A percentile compares a stretch with the other conserved stretches of the same genome.
phyloP scores from a whole-genome alignment of 2,888 invertebrate species.

The Bimastos eiseni region DNA sequence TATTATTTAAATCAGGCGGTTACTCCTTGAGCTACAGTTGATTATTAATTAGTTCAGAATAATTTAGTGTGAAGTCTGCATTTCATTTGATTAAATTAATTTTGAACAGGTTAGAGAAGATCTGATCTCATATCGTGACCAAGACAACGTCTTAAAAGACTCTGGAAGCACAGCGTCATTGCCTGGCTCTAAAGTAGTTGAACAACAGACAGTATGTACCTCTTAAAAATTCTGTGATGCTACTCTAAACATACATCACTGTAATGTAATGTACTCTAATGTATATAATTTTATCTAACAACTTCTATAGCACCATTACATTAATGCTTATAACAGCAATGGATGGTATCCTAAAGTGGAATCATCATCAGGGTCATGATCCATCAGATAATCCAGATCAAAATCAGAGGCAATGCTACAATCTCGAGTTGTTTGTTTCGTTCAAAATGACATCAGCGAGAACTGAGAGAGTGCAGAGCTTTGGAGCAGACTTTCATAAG shows the following conservation, averaged over 20 bases:
- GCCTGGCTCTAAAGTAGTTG: not conserved
- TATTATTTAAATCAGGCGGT: not conserved
- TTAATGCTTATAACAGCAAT: not conserved
- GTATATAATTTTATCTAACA: too few species aligned
- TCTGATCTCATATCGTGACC: not conserved
- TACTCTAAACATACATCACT: too few species aligned
- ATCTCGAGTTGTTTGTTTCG: too few species aligned
- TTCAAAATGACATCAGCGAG: too few species aligned
- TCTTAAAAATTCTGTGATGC: not conserved
- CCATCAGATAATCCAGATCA: too few species aligned
- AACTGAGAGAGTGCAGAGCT: too few species aligned
- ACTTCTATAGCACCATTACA: not conserved
- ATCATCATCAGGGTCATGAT: too few species aligned
- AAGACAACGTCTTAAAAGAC: not conserved
- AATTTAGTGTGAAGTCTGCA: not conserved
- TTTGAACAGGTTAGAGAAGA: slow-evolving; percentile 4
- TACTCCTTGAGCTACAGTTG: not conserved
- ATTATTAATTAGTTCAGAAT: not conserved
- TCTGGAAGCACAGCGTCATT: not conserved
- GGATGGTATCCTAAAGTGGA: not conserved
- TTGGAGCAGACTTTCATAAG: too few species aligned
- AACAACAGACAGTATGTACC: slow-evolving; percentile 14
- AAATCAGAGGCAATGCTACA: too few species aligned
- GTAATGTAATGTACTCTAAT: not conserved
- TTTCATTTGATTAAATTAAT: not conserved